Evolutionary conservation across 2,797 vertebrate species (phyloP), one percentile per base, ranked within the genome.

Genomic region (Lepilemur septentrionalis): DNA sequence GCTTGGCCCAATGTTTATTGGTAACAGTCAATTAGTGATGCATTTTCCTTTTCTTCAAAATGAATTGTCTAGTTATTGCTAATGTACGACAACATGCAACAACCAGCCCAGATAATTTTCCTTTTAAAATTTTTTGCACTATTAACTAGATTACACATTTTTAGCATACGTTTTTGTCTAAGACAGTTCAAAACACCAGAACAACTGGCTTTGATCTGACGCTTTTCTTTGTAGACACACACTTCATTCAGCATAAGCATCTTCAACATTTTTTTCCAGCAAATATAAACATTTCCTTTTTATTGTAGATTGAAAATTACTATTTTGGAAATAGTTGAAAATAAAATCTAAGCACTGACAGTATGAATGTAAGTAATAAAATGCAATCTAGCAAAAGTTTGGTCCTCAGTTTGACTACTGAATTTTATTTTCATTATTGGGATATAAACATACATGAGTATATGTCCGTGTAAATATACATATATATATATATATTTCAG

Each of bases 271-370:
- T 94, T 93, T 96, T 93, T 96, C 48, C 52, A 89, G 46, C 57
- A 97, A 97, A 94, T 78, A 79, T 89, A 70, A 96, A 72, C 23
- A 95, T 96, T 97, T 97, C 32, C 88, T 82, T 93, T 98, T 89
- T 65, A 95, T 52, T 93, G 50, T 79, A 94, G 20, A 81, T 91
- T 83, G 46, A 92, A 97, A 98, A 98, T 78, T 63, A 75, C 35
- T 17, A 2, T 55, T 96, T 94, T 97, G 91, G 78, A 94, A 97
- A 95, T 57, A 96, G 67, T 92, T 84, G 38, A 95, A 97, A 97
- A 72, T 22, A 92, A 96, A 96, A 83, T 94, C 9, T 95, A 95
- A 98, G 70, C 48, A 93, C 65, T 95, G 48, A 89, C 17, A 96
- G 2, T 89, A 57, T 67, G 59, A 88, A 95, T 88, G 46, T 95